Evolutionary conservation across 2,797 vertebrate species (phyloP), one percentile per base, ranked within the genome.

Genomic region (Chiloscyllium punctatum): DNA sequence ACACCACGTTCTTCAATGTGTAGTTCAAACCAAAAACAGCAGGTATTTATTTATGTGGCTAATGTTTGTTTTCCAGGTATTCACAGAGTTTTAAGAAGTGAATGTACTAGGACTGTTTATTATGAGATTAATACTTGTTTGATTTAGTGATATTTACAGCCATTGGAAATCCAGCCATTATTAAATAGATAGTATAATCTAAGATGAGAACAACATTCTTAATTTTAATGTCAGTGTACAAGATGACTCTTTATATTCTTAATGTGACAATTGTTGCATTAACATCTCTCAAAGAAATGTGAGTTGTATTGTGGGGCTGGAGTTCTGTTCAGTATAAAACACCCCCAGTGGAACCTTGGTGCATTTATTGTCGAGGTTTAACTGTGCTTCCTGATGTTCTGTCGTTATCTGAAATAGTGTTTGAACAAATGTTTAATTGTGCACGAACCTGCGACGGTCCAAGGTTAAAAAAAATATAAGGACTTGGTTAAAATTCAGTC

Each of bases 391-490:
- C 11, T 25, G 42, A 72, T 94, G n/a, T 69, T 27, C 71, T 37
- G 9, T n/a, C 30, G 7, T 94, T 95, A 30, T 90, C 87, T 90
- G 27, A n/a, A n/a, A n/a, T n/a, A 66, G 4, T n/a, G 33, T 74
- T 30, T 95, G 69, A 95, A 95, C 77, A 95, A 95, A 95, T 72
- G 25, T 94, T 94, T 74, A 37, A 30, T 94, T 74, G 30, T 74
- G 94, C 71, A 94, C 23, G 18, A 4, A 94, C 13, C 66, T 94
- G 57, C 6, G 9, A 1, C 57, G 0, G 6, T 11, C 1, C 8
- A 48, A 23, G 82, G 82, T 23, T 48, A 48, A 1, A 48, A 48
- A 48, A 48, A 51, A 87, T 30, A 30, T 62, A 62, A 62, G 57
- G 62, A 13, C 11, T 9, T 62, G 57, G 8, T 62, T 13, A 62